Evolutionary conservation across 2,113 vertebrate genomes (phyloP).

Genomic region (Cephalopholis sonnerati): DNA sequence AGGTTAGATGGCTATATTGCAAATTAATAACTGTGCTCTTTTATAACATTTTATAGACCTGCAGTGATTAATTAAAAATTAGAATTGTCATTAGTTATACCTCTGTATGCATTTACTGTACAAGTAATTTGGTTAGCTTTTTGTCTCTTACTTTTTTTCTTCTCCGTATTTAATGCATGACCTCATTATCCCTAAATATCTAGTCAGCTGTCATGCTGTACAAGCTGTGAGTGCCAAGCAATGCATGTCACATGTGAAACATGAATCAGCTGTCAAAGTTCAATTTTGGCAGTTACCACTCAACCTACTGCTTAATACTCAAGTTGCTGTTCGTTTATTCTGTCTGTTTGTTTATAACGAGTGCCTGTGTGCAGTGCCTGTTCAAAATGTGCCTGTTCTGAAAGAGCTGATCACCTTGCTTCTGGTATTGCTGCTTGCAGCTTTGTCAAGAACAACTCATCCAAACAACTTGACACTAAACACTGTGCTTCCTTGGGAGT

Average conservation of each 20-base stretch:
- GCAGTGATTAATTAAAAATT: not conserved
- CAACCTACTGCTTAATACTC: not conserved
- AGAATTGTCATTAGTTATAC: too few species aligned
- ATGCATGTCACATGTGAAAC: slow-evolving; percentile 9
- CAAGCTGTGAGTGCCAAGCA: not conserved
- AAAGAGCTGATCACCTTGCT: too few species aligned
- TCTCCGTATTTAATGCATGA: not conserved
- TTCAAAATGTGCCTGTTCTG: too few species aligned
- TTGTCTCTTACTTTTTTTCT: not conserved
- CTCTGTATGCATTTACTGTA: not conserved
- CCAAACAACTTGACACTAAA: too few species aligned
- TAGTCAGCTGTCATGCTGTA: slow-evolving; percentile 26
- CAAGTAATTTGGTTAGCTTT: not conserved
- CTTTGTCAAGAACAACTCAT: too few species aligned
- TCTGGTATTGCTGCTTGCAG: too few species aligned
- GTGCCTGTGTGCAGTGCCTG: too few species aligned
- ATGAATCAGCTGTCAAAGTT: slow-evolving; percentile 2
- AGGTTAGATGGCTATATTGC: not conserved
- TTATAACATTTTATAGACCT: not conserved
- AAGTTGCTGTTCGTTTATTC: not conserved
- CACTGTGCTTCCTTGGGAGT: too few species aligned
- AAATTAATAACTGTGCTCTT: too few species aligned
- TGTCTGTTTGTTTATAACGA: slow-evolving; percentile 1
- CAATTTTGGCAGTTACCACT: not conserved
- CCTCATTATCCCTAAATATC: slow-evolving; percentile 13